phyloP scores from a whole-genome alignment of 2,888 invertebrate species.

The Conistra vaccinii region DNA sequence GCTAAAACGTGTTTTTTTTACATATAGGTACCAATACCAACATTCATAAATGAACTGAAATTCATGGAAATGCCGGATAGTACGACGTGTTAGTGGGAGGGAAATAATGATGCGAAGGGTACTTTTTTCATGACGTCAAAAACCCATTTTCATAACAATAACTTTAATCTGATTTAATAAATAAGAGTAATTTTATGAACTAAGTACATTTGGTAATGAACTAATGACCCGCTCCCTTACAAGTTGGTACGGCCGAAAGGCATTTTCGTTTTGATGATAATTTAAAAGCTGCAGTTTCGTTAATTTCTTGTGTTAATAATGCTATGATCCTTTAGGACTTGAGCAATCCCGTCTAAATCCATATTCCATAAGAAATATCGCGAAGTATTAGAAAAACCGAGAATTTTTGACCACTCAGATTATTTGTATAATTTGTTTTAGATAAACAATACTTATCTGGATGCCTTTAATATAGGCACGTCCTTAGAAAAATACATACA shows the following conservation, averaged over 20 bases:
- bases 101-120: not conserved
- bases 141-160: no score
- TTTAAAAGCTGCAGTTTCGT: not conserved
- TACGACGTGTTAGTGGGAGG: not conserved
- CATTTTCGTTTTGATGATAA: not conserved
- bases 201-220: no score
- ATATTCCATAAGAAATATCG: not conserved
- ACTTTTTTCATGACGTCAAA: not conserved
- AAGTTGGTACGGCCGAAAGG: not conserved
- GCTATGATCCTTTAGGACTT: not conserved
- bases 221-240: not conserved
- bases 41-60: no score
- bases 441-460: not conserved
- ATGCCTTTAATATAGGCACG: not conserved
- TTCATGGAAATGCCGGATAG: not conserved
- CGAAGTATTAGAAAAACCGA: not conserved
- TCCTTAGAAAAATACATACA: not conserved
- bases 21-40: no score
- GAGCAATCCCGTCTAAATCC: not conserved
- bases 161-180: not conserved
- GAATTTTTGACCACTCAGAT: not conserved
- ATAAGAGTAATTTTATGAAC: not conserved
- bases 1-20: not conserved
- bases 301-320: not conserved
- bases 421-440: not conserved